phyloP scores from a whole-genome alignment of 2,888 invertebrate species.

The Habroteleia sp. region DNA sequence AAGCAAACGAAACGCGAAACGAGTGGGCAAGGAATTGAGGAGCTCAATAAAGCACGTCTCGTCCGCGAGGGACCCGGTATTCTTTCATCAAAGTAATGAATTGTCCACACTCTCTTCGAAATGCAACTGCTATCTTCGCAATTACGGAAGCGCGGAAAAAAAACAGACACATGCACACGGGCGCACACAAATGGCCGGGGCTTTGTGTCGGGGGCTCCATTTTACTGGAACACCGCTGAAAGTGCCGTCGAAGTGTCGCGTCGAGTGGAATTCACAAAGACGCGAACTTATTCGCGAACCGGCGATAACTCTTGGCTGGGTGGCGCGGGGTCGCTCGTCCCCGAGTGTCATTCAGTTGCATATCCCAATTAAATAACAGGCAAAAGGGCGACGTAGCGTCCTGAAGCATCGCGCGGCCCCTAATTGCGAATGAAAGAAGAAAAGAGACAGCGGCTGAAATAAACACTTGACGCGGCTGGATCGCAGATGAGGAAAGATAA shows the following conservation, averaged over 20 bases:
- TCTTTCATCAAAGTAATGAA: conserved; percentile 62
- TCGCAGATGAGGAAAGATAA: conserved; percentile 52
- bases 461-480: conserved; percentile 67
- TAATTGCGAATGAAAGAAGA: conserved; percentile 75
- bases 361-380: conserved; percentile 81
- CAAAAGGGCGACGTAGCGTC: conserved; percentile 81
- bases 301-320: conserved; percentile 71
- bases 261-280: conserved; percentile 73
- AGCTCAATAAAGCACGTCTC: conserved; percentile 48
- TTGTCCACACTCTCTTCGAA: conserved; percentile 55
- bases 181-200: conserved; percentile 25
- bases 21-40: conserved; percentile 42
- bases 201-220: conserved; percentile 63
- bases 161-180: conserved; percentile 37
- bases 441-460: conserved; percentile 68
- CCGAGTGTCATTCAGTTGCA: conserved; percentile 80
- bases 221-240: conserved; percentile 66
- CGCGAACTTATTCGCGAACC: conserved; percentile 69
- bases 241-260: conserved; percentile 69
- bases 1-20: conserved; percentile 16
- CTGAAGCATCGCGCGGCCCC: conserved; percentile 77
- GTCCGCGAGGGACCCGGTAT: conserved; percentile 36
- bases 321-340: conserved; percentile 65
- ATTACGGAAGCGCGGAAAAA: conserved; percentile 55
- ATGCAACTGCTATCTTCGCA: conserved; percentile 59